Evolutionary conservation across 2,113 vertebrate genomes (phyloP).

Genomic region (Axis porcinus): DNA sequence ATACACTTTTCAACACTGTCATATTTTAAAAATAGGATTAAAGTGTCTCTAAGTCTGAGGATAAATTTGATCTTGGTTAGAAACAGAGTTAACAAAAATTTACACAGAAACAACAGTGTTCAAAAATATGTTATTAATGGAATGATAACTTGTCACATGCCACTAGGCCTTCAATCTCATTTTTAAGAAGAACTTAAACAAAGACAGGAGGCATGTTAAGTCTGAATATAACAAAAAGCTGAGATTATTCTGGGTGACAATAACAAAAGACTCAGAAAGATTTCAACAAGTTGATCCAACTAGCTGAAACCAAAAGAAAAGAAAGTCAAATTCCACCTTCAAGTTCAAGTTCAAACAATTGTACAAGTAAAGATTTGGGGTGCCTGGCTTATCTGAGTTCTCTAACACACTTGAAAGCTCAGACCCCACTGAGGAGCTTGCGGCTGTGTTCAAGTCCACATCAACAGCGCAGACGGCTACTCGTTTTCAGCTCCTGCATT

Average conservation of each 20-base stretch:
- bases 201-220: not conserved
- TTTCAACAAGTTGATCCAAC: not conserved
- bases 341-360: not conserved
- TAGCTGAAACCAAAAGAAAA: conserved; percentile 13
- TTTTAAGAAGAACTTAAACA: not conserved
- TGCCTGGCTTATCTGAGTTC: not conserved
- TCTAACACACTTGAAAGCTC: not conserved
- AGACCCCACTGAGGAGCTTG: not conserved
- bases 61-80: not conserved
- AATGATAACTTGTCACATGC: not conserved
- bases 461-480: not conserved
- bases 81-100: conserved; percentile 17
- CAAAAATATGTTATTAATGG: not conserved
- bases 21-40: not conserved
- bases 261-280: conserved; percentile 23
- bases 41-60: conserved; percentile 19
- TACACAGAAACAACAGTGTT: not conserved
- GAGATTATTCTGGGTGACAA: not conserved
- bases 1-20: not conserved
- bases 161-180: not conserved
- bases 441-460: not conserved
- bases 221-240: not conserved
- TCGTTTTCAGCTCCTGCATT: not conserved
- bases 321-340: not conserved
- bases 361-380: not conserved